Evolutionary conservation across 2,888 invertebrate species (phyloP).

Genomic region (Diarsia dahlii): DNA sequence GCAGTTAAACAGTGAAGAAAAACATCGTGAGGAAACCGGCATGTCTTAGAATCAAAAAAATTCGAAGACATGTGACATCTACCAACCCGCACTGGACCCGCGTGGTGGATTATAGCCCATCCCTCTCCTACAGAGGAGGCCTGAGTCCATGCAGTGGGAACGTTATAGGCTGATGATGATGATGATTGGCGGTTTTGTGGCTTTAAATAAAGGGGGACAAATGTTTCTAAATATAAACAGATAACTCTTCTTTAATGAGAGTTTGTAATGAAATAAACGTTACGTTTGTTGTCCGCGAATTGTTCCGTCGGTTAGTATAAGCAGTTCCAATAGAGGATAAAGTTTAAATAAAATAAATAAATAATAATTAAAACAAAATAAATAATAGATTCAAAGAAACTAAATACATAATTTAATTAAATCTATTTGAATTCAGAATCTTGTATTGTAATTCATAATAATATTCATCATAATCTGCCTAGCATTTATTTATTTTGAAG

Average conservation of each 20-base stretch:
- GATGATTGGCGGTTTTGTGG: no score
- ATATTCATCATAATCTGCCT: no score
- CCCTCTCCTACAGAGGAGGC: no score
- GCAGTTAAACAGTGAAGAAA: no score
- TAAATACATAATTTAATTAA: neutral
- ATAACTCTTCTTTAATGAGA: slow-evolving; percentile 11
- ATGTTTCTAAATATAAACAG: neutral
- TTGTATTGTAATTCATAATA: neutral
- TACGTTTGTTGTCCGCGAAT: slow-evolving; percentile 11
- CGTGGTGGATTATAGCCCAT: no score
- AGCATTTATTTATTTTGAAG: no score
- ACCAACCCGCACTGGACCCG: no score
- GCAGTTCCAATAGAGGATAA: slow-evolving; percentile 16
- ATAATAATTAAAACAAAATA: neutral
- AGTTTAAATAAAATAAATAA: slow-evolving; percentile 13
- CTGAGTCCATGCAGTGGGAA: no score
- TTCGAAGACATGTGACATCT: no score
- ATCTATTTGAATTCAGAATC: neutral
- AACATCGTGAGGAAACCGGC: no score
- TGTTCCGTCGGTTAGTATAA: slow-evolving; percentile 8
- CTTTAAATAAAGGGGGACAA: neutral
- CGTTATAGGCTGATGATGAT: no score
- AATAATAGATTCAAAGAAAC: neutral
- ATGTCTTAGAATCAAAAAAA: no score
- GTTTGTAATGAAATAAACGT: neutral